phyloP scores from a whole-genome alignment of 2,888 invertebrate species.

The Epirrhoe tristata region DNA sequence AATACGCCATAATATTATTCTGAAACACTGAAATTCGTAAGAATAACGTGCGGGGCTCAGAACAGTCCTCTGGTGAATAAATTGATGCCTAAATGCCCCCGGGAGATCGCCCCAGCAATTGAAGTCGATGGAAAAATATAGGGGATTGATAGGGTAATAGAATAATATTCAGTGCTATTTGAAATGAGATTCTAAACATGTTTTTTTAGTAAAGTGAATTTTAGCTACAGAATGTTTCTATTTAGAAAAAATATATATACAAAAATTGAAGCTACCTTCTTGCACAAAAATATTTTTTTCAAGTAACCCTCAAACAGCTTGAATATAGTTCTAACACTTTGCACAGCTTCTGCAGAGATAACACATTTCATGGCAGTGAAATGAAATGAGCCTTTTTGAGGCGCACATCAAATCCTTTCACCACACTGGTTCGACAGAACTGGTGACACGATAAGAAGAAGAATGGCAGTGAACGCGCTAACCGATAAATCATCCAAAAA shows the following conservation, averaged over 20 bases:
- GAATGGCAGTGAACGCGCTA: not conserved
- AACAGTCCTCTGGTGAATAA: conserved; percentile 44
- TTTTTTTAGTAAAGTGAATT: conserved; percentile 19
- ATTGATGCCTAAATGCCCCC: conserved; percentile 51
- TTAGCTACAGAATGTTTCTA: not conserved
- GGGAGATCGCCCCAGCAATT: conserved; percentile 47
- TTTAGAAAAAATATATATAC: not conserved
- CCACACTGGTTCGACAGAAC: no score
- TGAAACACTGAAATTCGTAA: conserved; percentile 34
- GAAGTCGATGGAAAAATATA: conserved; percentile 48
- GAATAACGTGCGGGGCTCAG: conserved; percentile 33
- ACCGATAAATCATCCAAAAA: not conserved
- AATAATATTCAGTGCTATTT: conserved; percentile 34
- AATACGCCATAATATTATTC: conserved; percentile 35
- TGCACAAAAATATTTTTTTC: no score
- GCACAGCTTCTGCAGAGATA: no score
- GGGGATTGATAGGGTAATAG: conserved; percentile 38
- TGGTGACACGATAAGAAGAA: no score
- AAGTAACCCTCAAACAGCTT: no score
- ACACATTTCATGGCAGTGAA: no score
- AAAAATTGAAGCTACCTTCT: no score
- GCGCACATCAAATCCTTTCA: no score
- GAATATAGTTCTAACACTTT: no score
- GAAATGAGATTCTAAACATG: conserved; percentile 29
- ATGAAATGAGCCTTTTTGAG: no score